Evolutionary conservation across 1,140 invertebrate species (phyloP).

Genomic region (Archegozetes longisetosus): DNA sequence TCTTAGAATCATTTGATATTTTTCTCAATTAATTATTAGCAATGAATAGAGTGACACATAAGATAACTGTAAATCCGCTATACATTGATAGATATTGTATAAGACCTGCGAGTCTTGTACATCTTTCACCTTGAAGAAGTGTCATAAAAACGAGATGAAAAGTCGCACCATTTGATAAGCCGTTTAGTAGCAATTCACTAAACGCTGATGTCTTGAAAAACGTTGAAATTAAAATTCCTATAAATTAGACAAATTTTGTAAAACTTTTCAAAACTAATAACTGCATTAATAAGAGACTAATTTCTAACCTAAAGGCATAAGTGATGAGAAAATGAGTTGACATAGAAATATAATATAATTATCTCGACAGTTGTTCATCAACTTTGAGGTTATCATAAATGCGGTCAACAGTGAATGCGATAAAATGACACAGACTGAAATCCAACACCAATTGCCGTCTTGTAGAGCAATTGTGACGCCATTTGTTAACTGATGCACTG

Average conservation of each 20-base stretch:
- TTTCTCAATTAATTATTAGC: no score
- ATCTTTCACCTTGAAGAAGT: background rate
- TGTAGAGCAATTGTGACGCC: background rate
- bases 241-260: no score
- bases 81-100: background rate
- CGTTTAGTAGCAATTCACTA: background rate
- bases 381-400: background rate
- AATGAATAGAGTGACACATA: background rate
- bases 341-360: background rate
- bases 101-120: background rate
- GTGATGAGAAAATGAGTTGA: background rate
- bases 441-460: background rate
- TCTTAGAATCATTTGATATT: no score
- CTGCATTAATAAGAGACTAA: background rate
- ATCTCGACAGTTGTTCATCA: background rate
- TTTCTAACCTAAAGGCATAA: background rate
- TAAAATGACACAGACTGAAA: background rate
- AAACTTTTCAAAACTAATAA: background rate
- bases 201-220: background rate
- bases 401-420: background rate
- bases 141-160: background rate
- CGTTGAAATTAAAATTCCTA: background rate
- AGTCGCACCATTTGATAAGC: background rate
- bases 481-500: background rate
- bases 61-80: background rate